Evolutionary conservation across 2,113 vertebrate species (phyloP).

Genomic region (Helogale parvula): DNA sequence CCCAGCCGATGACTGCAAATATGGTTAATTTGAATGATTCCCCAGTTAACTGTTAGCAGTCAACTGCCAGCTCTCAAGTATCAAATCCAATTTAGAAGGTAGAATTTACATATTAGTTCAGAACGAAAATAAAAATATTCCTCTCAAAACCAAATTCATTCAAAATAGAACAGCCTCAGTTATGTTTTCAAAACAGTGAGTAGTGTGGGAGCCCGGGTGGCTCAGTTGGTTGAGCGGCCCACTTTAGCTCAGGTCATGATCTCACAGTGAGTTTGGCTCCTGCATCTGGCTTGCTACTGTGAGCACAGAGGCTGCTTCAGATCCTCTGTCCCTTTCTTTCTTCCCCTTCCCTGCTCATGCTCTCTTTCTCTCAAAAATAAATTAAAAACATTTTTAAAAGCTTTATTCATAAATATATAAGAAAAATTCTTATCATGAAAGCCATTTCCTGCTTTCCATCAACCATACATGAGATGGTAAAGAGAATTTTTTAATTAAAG

Average conservation of each 20-base stretch:
- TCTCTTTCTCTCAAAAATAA: too few species aligned
- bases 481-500: conserved; percentile 33
- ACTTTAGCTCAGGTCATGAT: too few species aligned
- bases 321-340: too few species aligned
- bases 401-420: not conserved
- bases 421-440: conserved; percentile 28
- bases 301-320: too few species aligned
- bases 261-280: too few species aligned
- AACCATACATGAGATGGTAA: not conserved
- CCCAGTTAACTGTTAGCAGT: not conserved
- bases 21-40: not conserved
- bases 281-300: too few species aligned
- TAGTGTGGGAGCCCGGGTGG: too few species aligned
- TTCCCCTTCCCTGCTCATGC: too few species aligned
- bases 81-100: not conserved
- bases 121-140: not conserved
- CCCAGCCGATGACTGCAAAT: too few species aligned
- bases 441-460: not conserved
- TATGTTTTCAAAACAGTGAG: not conserved
- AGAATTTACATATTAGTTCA: not conserved
- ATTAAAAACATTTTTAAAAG: too few species aligned
- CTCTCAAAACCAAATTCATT: not conserved
- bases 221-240: too few species aligned
- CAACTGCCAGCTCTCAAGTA: not conserved
- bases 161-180: not conserved